Base-by-base conservation (phyloP, 2,113 vertebrate genomes). In the Nannobrachium achirus region DNA sequence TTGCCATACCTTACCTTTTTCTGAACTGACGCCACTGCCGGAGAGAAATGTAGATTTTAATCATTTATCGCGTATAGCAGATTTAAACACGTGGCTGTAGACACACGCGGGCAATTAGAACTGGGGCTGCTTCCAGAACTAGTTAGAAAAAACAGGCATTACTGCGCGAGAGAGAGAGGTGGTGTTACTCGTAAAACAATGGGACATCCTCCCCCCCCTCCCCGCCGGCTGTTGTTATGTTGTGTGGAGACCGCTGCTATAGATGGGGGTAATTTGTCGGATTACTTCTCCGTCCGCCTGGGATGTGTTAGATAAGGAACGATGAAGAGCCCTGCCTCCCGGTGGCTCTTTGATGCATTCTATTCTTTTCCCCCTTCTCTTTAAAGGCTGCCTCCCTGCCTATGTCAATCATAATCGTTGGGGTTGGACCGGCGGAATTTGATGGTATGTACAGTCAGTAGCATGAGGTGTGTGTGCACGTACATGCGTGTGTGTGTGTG, bases 321-420 rank as follows among this genome's bases (percentile, higher is more conserved):
- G 38, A 44, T 69, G 68, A 65, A 73, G 46, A 61, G 44, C 55
- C 8, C 7, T 48, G 55, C 66, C 55, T 55, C 38, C 6, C 18
- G 40, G 0, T 25, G 25, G 25, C 2, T 25, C 50, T 81, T 56
- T 82, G 42, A 83, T 80, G 62, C 14, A 18, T 41, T n/a, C 59
- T n/a, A 0, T 67, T 82, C 52, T 81, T 18, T 83, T 50, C 82
- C 63, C 51, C 57, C 64, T 40, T 9, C 57, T 58, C 44, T 65
- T 63, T 89, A 14, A 77, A 99, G 97, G 97, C 97, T 18, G 94
- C 97, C 8, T 95, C 92, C 89, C 89, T 98, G 89, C 96, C 97
- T 72, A 98, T 99, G 97, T 99, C 97, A 65, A 96, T 99, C 88
- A 98, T 99, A 82, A 99, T 99, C 86, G 97, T 99, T 48, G 97